These are phyloP conservation scores for Chelonus formosanus DNA, from an alignment of 2,888 invertebrate genomes.

Conservation along the genomic window DNA sequence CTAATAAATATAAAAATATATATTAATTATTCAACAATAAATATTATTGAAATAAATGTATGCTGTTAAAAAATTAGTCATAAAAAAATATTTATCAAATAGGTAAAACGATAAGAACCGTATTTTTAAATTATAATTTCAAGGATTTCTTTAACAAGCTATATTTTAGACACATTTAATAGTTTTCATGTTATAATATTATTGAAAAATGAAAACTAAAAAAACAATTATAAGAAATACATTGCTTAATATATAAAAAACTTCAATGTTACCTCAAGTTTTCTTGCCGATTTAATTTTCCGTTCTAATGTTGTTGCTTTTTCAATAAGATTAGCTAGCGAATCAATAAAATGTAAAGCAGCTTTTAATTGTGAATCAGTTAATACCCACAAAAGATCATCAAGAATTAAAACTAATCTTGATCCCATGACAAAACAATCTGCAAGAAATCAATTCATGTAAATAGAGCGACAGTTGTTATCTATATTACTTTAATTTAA, in stretches of 20 bases:
- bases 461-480: conserved; percentile 1
- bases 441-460: conserved; percentile 60
- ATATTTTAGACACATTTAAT: too few species aligned
- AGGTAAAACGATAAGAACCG: too few species aligned
- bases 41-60: too few species aligned
- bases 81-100: too few species aligned
- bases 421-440: conserved; percentile 95
- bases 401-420: conserved; percentile 88
- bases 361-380: conserved; percentile 96
- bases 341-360: conserved; percentile 88
- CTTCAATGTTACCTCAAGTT: conserved; percentile 73
- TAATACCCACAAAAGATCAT: conserved; percentile 96
- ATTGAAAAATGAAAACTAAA: too few species aligned
- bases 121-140: too few species aligned
- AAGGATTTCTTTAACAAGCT: too few species aligned
- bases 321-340: conserved; percentile 82
- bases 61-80: too few species aligned
- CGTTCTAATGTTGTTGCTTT: conserved; percentile 81
- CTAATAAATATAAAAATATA: conserved; percentile 10
- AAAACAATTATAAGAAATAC: too few species aligned
- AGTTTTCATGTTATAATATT: too few species aligned
- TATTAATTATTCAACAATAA: background rate
- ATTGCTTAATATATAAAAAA: conserved; percentile 15
- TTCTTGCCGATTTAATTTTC: conserved; percentile 84
- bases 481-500: too few species aligned